Evolutionary conservation across 2,797 vertebrate species (phyloP).

Genomic region (Anisognathus igniventris): DNA sequence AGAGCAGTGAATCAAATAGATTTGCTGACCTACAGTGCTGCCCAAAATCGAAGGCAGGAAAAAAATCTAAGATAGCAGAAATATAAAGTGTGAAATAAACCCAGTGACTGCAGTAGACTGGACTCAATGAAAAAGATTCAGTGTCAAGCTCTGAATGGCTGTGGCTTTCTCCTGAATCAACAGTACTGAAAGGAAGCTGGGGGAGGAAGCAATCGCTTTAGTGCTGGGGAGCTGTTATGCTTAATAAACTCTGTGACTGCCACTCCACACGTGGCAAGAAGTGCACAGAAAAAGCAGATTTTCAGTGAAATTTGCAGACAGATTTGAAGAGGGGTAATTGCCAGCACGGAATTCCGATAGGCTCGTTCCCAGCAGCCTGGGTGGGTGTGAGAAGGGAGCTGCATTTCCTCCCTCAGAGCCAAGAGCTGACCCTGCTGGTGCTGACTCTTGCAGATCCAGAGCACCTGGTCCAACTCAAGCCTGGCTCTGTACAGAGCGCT

Average conservation of each 20-base stretch:
- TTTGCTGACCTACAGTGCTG: neutral
- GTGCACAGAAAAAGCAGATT: neutral
- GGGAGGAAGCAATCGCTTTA: neutral
- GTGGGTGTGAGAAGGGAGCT: neutral
- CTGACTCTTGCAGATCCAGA: constrained; percentile 78
- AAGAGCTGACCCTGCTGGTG: neutral
- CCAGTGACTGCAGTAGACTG: neutral
- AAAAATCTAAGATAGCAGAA: neutral
- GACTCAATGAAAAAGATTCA: neutral
- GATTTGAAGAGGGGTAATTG: neutral
- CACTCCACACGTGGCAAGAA: neutral
- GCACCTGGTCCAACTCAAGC: constrained; percentile 70
- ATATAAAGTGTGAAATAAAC: neutral
- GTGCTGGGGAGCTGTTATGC: neutral
- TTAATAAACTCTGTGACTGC: neutral
- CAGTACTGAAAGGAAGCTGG: neutral
- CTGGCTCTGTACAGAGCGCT: constrained; percentile 84
- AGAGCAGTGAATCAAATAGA: neutral
- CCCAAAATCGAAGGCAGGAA: neutral
- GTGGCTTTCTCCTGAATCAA: neutral
- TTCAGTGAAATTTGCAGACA: neutral
- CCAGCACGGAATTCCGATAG: rapidly evolving
- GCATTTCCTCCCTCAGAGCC: neutral
- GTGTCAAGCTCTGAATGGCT: neutral
- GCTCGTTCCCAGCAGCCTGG: rapidly evolving